Evolutionary conservation across 2,113 vertebrate genomes (phyloP), one percentile per base, ranked within the genome.

Genomic region (Heterocephalus glaber): DNA sequence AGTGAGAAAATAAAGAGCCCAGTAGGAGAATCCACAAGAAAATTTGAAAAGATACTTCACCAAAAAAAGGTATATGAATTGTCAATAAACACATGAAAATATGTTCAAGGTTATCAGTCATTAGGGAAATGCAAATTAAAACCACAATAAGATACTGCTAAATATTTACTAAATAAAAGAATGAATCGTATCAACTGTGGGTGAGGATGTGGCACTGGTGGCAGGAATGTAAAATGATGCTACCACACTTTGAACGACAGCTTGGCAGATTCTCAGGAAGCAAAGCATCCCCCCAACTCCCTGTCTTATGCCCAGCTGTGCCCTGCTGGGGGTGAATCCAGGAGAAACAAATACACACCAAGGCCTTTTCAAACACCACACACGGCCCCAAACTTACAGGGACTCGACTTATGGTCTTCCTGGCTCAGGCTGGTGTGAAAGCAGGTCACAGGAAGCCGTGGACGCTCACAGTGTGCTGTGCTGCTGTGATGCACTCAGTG

Each of bases 401-500:
- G n/a, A 17, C 19, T 14, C 7, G 12, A 28, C 28, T 7, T 16
- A 35, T 2, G 26, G 41, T 65, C 33, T 26, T 49, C 41, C 72
- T 3, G 2, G 28, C 41, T 5, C 7, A 7, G 3, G 38, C 58
- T 47, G 24, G 38, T 10, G 22, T 44, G 7, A 44, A 41, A 5
- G 24, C 26, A 41, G 49, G 11, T 35, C 13, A 35, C 5, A 16
- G 76, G 76, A 4, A 10, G 30, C 76, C 9, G 16, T 35, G 30
- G 49, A 5, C 8, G 0, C 8, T 10, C 38, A 2, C 61, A 8
- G 2, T 11, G 85, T 9, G 5, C 65, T 1, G 5, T 10, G 54
- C 11, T 30, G 52, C 10, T 12, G 4, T 16, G n/a, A 1, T 0
- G 28, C 3, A 17, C 6, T 49, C 12, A 2, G 44, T 17, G 24